Percentiles rank a stretch among this genome's conserved stretches.
Evolutionary conservation across 2,888 invertebrate species (phyloP).

Genomic region (Scelioninae gen. 1): DNA sequence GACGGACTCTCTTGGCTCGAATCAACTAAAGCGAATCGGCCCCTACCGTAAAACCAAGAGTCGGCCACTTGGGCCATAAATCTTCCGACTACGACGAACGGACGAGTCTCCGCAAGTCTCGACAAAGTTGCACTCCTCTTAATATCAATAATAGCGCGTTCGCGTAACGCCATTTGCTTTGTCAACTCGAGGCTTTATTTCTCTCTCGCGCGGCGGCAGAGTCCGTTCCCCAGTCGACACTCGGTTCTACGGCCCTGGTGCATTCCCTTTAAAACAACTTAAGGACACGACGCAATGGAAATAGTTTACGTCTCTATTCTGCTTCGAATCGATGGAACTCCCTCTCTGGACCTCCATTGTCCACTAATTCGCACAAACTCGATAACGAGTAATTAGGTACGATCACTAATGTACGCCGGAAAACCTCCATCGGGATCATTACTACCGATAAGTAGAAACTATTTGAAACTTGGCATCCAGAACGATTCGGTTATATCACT

Average conservation of each 20-base stretch:
- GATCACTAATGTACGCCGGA: slow-evolving; percentile 74
- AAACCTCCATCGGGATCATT: slow-evolving; percentile 72
- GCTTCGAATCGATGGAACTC: slow-evolving; percentile 63
- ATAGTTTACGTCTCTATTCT: slow-evolving; percentile 70
- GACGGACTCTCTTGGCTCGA: slow-evolving; percentile 69
- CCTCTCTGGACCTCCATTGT: slow-evolving; percentile 72
- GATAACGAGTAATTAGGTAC: slow-evolving; percentile 77
- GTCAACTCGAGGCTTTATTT: slow-evolving; percentile 59
- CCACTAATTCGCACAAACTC: slow-evolving; percentile 77
- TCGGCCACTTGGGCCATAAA: slow-evolving; percentile 70
- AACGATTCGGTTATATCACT: slow-evolving; percentile 61
- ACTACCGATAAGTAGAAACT: slow-evolving; percentile 72
- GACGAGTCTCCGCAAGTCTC: slow-evolving; percentile 67
- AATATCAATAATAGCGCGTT: slow-evolving; percentile 69
- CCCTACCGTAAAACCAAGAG: slow-evolving; percentile 70
- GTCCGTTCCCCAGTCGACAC: neutral
- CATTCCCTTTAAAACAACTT: slow-evolving; percentile 68
- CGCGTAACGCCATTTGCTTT: slow-evolving; percentile 65
- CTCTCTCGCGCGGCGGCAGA: slow-evolving; percentile 20
- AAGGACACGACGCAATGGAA: slow-evolving; percentile 66
- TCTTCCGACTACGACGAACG: slow-evolving; percentile 67
- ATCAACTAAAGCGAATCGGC: slow-evolving; percentile 71
- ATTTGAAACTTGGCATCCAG: slow-evolving; percentile 66
- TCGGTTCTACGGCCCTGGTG: slow-evolving; percentile 5
- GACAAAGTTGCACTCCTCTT: slow-evolving; percentile 67